Evolutionary conservation across 2,113 vertebrate species (phyloP), one percentile per base, ranked within the genome.

Genomic region (Pseudorasbora parva): DNA sequence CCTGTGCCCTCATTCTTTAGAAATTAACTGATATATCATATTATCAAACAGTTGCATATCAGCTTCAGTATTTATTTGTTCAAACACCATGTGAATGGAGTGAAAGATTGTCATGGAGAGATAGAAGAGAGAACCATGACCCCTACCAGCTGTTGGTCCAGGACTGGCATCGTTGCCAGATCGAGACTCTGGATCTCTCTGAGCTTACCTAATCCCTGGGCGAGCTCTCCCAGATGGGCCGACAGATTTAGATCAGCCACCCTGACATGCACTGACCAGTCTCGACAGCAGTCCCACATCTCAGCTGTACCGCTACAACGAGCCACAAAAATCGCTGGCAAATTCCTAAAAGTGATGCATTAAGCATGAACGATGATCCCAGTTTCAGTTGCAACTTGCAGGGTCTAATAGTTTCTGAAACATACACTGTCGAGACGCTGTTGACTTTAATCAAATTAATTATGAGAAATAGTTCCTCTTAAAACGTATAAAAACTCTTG

Each of bases 191-290:
- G 45, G 54, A 49, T 74, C 45, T 68, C 78, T 15, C 37, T 49
- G 27, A 41, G 27, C 51, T 76, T 60, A 84, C 60, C 89, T 88
- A 89, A 94, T 94, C 91, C 89, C 92, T 83, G 27, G 88, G 90
- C 83, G 89, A 88, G 90, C 91, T 89, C 86, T 89, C 82, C 78
- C 81, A 85, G 83, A 88, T 87, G 47, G 87, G 85, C 88, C 11
- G 77, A 88, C 85, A 86, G 87, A 84, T 85, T 90, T 84, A 85
- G 83, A 91, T 92, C 91, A 92, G 88, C 90, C 87, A 30, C 89
- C 89, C 89, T 89, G 90, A 89, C 90, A 83, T 88, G 89, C 60
- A 81, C 82, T 90, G 91, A 91, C 90, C 76, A 84, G 62, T 14
- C 47, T 56, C 27, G n/a, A 75, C 33, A 54, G 33, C 69, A 68